Evolutionary conservation across 2,113 vertebrate genomes (phyloP).

Genomic region (Chamaea fasciata): DNA sequence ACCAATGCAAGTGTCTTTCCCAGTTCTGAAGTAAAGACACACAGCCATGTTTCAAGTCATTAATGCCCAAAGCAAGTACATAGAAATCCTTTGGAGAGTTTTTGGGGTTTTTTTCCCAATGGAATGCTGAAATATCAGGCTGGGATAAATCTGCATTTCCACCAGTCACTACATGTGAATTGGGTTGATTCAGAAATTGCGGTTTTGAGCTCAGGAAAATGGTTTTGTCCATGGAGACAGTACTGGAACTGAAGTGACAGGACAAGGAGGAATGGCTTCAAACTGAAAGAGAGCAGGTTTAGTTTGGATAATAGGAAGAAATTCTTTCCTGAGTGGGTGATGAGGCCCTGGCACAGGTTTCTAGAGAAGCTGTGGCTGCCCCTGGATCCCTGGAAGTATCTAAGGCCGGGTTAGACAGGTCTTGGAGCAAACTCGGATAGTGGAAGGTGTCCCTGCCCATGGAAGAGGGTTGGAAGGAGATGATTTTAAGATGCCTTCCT

Average conservation of each 20-base stretch:
- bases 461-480: not conserved
- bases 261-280: not conserved
- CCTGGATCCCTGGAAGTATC: not conserved
- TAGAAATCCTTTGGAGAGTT: not conserved
- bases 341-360: not conserved
- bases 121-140: not conserved
- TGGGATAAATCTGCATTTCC: not conserved
- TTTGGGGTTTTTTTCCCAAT: not conserved
- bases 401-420: accelerated
- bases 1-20: not conserved
- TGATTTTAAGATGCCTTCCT: not conserved
- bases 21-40: not conserved
- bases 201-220: not conserved
- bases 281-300: not conserved
- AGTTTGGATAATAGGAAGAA: not conserved
- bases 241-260: not conserved
- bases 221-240: not conserved
- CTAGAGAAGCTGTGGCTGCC: not conserved
- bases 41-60: not conserved
- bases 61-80: not conserved
- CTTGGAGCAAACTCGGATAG: accelerated
- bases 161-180: not conserved
- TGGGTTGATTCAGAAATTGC: not conserved
- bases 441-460: not conserved
- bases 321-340: no score